phyloP scores from a whole-genome alignment of 2,113 vertebrate genomes.

The Hirundichthys speculiger region DNA sequence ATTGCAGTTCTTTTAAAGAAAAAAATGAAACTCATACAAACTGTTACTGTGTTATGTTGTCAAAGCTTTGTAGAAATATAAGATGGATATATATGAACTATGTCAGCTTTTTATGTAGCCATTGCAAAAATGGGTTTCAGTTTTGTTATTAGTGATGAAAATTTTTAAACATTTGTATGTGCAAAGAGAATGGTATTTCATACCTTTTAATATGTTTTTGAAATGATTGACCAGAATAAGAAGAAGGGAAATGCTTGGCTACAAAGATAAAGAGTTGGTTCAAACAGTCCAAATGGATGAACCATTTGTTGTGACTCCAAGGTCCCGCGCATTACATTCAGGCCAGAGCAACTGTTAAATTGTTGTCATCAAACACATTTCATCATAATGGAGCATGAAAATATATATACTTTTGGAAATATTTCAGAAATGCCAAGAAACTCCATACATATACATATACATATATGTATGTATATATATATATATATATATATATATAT shows the following conservation, averaged over 20 bases:
- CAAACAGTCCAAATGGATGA: conserved; percentile 5
- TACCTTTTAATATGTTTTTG: no score
- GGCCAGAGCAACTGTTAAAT: conserved; percentile 48
- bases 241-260: no score
- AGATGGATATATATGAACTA: no score
- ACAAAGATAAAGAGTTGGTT: neutral
- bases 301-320: conserved; percentile 30
- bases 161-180: neutral
- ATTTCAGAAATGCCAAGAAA: conserved; percentile 3
- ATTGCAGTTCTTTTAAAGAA: neutral
- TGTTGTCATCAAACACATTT: conserved; percentile 37
- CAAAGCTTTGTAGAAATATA: no score
- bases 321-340: conserved; percentile 22
- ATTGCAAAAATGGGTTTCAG: no score
- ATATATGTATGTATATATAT: no score
- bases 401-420: conserved; percentile 6
- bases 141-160: no score
- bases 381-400: conserved; percentile 17
- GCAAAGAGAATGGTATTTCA: neutral
- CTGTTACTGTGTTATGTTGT: neutral
- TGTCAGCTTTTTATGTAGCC: no score
- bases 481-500: no score
- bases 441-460: neutral
- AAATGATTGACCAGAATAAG: no score
- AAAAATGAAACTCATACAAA: neutral